These are phyloP conservation scores for Brachypalpus laphriformis DNA, from an alignment of 2,888 invertebrate genomes.

Conservation along the genomic window DNA sequence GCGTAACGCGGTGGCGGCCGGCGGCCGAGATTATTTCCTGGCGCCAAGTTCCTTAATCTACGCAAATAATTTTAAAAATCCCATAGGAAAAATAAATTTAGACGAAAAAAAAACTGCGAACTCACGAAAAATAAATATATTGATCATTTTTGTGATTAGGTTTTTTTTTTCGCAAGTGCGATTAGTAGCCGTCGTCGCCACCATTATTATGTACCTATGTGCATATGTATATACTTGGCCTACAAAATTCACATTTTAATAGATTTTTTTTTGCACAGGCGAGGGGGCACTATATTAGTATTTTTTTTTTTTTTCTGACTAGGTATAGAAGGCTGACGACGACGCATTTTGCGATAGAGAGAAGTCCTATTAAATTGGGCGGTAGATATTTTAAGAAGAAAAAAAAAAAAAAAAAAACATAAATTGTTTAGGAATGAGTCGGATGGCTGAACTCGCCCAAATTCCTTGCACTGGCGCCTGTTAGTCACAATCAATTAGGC, in stretches of 20 bases:
- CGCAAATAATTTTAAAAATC: conserved; percentile 79
- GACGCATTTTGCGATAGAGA: conserved; percentile 20
- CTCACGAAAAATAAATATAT: conserved; percentile 39
- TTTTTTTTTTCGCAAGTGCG: conserved; percentile 19
- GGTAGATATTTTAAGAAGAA: conserved; percentile 47
- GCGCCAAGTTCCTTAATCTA: conserved; percentile 81
- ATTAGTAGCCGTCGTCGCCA: conserved; percentile 21
- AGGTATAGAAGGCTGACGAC: conserved; percentile 38
- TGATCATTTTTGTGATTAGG: conserved; percentile 27
- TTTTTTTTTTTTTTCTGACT: conserved; percentile 1
- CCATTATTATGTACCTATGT: no score
- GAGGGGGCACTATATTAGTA: conserved; percentile 8
- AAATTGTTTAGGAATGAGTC: conserved; percentile 57
- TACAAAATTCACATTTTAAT: conserved; percentile 32
- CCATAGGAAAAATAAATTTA: conserved; percentile 26
- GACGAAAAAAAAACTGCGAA: conserved; percentile 19
- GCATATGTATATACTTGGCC: conserved; percentile 40
- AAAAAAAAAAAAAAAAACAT: no score
- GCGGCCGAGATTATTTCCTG: conserved; percentile 79
- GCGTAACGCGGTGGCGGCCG: conserved; percentile 51
- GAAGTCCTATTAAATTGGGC: conserved; percentile 36
- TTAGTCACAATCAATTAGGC: conserved; percentile 58
- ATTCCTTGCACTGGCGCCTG: conserved; percentile 59
- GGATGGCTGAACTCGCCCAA: conserved; percentile 41
- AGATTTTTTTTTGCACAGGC: conserved; percentile 1